Evolutionary conservation across 1,140 invertebrate species (phyloP).

Genomic region (Hypsibius dujardini): DNA sequence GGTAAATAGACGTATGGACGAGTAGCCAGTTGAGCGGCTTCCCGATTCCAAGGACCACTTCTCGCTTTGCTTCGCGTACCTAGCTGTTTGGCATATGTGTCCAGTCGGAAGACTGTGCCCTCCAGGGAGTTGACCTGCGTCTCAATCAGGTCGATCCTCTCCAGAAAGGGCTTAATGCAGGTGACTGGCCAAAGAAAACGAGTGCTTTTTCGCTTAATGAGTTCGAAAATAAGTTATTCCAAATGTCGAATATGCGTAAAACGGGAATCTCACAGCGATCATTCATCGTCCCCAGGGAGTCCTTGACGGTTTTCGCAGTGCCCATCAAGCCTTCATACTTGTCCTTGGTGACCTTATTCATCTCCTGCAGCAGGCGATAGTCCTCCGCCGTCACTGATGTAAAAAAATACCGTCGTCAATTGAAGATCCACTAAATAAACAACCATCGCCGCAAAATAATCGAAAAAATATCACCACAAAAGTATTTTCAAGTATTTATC

Average conservation of each 20-base stretch:
- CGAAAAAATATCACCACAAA: too few relatives aligned
- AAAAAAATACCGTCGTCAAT: neutral
- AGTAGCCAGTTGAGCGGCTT: too few relatives aligned
- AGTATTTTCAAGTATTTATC: too few relatives aligned
- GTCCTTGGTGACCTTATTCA: neutral
- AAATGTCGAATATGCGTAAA: neutral
- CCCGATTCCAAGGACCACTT: too few relatives aligned
- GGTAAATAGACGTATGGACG: too few relatives aligned
- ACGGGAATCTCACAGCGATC: neutral
- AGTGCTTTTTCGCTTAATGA: neutral
- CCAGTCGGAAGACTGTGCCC: neutral
- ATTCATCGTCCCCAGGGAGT: neutral
- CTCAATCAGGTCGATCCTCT: neutral
- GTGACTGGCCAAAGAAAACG: neutral
- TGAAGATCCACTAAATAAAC: neutral
- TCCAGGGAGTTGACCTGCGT: neutral
- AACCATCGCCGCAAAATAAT: neutral
- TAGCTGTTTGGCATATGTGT: neutral
- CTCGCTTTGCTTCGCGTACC: too few relatives aligned
- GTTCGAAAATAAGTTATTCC: neutral
- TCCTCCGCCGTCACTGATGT: neutral
- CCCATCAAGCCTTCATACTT: neutral
- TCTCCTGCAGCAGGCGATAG: neutral
- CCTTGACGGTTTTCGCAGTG: neutral
- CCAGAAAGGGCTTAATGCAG: conserved; percentile 5